These are phyloP conservation scores for Agriotes lineatus DNA, from an alignment of 2,888 invertebrate genomes.

Conservation along the genomic window DNA sequence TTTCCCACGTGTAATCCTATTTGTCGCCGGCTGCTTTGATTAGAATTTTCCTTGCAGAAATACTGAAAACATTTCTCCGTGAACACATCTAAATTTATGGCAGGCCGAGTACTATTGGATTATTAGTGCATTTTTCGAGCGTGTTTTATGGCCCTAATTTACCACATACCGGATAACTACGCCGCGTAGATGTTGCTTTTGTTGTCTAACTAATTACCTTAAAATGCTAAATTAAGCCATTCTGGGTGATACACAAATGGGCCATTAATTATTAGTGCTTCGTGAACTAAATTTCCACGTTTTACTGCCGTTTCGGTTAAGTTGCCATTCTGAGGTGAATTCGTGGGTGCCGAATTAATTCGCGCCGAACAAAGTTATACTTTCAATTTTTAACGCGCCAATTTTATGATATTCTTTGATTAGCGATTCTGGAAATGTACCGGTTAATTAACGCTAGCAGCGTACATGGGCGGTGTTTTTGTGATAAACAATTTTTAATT, in stretches of 20 bases:
- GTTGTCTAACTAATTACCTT: constrained; percentile 29
- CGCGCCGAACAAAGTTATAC: neutral
- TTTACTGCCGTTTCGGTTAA: constrained; percentile 28
- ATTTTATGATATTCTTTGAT: constrained; percentile 1
- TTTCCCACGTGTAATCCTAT: constrained; percentile 38
- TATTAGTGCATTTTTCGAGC: constrained; percentile 9
- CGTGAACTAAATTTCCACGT: constrained; percentile 31
- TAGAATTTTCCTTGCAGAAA: constrained; percentile 35
- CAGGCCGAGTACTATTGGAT: neutral
- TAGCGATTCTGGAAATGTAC: constrained; percentile 9
- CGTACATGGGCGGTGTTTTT: constrained; percentile 27
- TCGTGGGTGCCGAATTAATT: constrained; percentile 11
- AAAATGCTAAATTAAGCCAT: constrained; percentile 33
- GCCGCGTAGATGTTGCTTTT: constrained; percentile 13
- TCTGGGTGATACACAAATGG: constrained; percentile 28
- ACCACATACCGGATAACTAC: constrained; percentile 11
- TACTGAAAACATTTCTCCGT: neutral
- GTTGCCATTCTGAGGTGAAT: constrained; percentile 20
- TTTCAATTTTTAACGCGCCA: neutral
- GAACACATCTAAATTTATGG: neutral
- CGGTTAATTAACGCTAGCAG: constrained; percentile 26
- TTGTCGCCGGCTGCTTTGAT: constrained; percentile 28
- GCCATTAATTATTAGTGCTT: constrained; percentile 35
- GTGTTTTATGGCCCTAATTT: constrained; percentile 5
- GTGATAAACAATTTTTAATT: constrained; percentile 37